Conservation (phyloP, 1,140 invertebrate genomes). For the Drosophila dunni region DNA sequence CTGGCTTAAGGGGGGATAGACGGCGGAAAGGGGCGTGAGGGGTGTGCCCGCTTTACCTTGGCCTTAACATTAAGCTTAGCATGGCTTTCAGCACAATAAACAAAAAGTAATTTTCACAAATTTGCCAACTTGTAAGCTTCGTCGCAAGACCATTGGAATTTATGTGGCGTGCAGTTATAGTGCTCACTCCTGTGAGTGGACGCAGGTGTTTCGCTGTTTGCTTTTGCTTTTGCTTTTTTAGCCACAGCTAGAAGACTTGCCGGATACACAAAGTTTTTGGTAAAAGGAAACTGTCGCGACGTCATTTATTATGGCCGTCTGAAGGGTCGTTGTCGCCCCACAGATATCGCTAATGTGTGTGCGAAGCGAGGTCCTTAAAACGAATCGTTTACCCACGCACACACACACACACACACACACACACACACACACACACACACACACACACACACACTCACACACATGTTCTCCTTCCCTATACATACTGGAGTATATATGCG, state of each 20-base stretch:
- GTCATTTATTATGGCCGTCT: conserved; percentile 82
- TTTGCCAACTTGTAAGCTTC: conserved; percentile 83
- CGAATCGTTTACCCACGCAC: conserved; percentile 25
- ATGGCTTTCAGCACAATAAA: conserved; percentile 81
- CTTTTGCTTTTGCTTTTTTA: conserved; percentile 46
- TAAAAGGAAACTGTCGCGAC: conserved; percentile 84
- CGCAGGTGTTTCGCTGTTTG: conserved; percentile 68
- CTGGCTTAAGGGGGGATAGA: conserved; percentile 8
- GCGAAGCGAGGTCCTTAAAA: conserved; percentile 33
- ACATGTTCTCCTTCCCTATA: neutral
- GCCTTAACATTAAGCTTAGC: conserved; percentile 74
- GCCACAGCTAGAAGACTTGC: conserved; percentile 33
- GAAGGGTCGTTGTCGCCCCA: conserved; percentile 77
- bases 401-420: conserved; percentile 13
- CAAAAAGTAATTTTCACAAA: conserved; percentile 84
- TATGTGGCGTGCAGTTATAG: conserved; percentile 71
- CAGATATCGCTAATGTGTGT: conserved; percentile 75
- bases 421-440: conserved; percentile 19
- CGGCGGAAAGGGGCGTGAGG: conserved; percentile 5
- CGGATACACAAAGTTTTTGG: conserved; percentile 65
- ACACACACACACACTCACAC: conserved; percentile 8
- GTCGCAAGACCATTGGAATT: conserved; percentile 73
- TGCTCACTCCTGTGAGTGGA: conserved; percentile 69
- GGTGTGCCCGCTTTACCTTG: conserved; percentile 53
- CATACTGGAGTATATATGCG: neutral